Percentiles rank a stretch among this genome's conserved stretches.
Evolutionary conservation across 2,113 vertebrate species (phyloP).

Genomic region (Pica pica): DNA sequence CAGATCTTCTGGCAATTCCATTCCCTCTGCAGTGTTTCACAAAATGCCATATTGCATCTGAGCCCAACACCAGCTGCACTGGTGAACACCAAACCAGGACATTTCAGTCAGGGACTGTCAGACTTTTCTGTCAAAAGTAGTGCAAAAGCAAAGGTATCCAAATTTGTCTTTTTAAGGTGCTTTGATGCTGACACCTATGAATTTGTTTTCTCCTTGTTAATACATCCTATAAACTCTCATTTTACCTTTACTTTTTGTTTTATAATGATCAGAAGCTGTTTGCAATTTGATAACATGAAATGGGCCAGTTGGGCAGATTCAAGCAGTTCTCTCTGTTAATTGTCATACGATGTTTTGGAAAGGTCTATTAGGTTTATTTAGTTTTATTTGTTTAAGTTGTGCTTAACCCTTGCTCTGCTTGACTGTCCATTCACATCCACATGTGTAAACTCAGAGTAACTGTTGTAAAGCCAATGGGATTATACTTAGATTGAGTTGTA

Average conservation of each 20-base stretch:
- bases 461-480: not conserved
- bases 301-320: not conserved
- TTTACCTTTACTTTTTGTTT: not conserved
- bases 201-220: not conserved
- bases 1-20: not conserved
- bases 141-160: not conserved
- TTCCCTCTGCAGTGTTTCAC: not conserved
- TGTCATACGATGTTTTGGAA: not conserved
- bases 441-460: not conserved
- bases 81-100: not conserved
- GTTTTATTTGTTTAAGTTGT: not conserved
- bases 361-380: not conserved
- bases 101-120: not conserved
- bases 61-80: not conserved
- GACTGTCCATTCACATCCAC: not conserved
- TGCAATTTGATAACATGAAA: not conserved
- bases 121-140: not conserved
- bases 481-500: not conserved
- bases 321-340: not conserved
- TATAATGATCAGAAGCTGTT: not conserved
- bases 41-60: not conserved
- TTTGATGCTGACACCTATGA: not conserved
- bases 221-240: not conserved
- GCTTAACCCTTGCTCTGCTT: not conserved
- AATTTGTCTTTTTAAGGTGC: not conserved